phyloP scores from a whole-genome alignment of 2,113 vertebrate species.

The Pardalotus punctatus region DNA sequence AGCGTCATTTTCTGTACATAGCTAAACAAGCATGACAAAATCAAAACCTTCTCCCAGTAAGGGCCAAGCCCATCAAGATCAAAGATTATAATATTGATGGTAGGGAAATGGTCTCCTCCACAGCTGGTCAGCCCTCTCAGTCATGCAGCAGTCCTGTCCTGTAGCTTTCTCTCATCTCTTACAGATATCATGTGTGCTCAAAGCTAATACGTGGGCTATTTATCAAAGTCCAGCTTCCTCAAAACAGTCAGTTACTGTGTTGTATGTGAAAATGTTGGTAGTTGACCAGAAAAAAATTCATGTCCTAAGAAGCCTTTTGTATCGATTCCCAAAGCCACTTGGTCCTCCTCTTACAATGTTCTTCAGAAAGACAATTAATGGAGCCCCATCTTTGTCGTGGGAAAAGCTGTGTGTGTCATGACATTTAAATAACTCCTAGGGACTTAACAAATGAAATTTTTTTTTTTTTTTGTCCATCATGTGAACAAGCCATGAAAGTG shows the following conservation, averaged over 20 bases:
- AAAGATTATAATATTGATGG: neutral
- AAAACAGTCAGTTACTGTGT: neutral
- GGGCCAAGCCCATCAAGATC: neutral
- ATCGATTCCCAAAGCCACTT: neutral
- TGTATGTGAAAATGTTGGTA: neutral
- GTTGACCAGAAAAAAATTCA: neutral
- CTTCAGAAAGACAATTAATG: neutral
- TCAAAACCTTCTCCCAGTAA: neutral
- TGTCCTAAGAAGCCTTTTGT: neutral
- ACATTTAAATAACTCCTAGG: constrained; percentile 24
- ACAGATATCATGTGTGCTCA: neutral
- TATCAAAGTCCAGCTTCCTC: neutral
- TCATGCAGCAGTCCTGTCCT: neutral
- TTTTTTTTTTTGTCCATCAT: constrained; percentile 14
- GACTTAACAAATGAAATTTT: constrained; percentile 28
- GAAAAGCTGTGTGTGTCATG: neutral
- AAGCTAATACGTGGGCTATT: neutral
- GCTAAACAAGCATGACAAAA: neutral
- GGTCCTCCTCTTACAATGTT: neutral
- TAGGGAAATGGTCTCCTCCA: neutral
- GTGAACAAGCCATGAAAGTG: neutral
- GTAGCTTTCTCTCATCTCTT: neutral
- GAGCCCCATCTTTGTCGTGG: neutral
- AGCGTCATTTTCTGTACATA: no score
- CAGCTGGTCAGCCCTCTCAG: neutral